Base-by-base conservation (phyloP, 37 sponge, comb jelly and placozoan species). In the Mnemiopsis leidyi region DNA sequence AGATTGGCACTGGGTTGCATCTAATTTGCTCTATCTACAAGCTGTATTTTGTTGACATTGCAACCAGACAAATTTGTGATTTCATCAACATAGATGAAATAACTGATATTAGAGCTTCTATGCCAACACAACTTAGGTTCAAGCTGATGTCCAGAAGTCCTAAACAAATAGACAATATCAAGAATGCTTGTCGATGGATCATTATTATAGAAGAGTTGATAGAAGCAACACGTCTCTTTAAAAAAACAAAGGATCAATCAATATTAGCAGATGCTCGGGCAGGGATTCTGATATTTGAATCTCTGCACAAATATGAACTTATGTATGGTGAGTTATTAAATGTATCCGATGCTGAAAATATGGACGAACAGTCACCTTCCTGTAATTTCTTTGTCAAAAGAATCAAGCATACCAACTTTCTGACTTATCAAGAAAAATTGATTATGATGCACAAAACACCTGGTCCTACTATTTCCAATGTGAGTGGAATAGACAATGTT, bases 161-260 rank as follows among this genome's bases (percentile, higher is more conserved):
- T 13, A 77, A 77, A 77, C 9, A 26, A 32, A 32, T 77, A 16
- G 1, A 77, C 33, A 31, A 32, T 16, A 77, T 77, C 1, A 31
- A 77, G 9, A 2, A 77, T 77, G 36, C 35, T 32, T 21, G 9
- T 13, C 26, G 18, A 32, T 77, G 79, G 79, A 21, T 20, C 20
- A 3, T 77, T 1, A 77, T 77, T 18, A 33, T 77, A 5, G 79
- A 77, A 77, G 79, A 77, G 35, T 36, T 77, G 21, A 77, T 77
- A 31, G 18, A 36, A 34, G 79, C 79, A 31, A 32, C 21, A 31
- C 30, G 36, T 32, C 16, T 2, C 32, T 77, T 77, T 18, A 1
- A 77, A 77, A 77, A 16, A 9, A 77, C 79, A 2, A 77, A 77
- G 18, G 79, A 77, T 32, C 79, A 34, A 2, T 5, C 26, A 9